Percentiles rank a stretch among this genome's conserved stretches.
Conservation (phyloP, 1,140 invertebrate species). For the Atopsyche davidsoni region DNA sequence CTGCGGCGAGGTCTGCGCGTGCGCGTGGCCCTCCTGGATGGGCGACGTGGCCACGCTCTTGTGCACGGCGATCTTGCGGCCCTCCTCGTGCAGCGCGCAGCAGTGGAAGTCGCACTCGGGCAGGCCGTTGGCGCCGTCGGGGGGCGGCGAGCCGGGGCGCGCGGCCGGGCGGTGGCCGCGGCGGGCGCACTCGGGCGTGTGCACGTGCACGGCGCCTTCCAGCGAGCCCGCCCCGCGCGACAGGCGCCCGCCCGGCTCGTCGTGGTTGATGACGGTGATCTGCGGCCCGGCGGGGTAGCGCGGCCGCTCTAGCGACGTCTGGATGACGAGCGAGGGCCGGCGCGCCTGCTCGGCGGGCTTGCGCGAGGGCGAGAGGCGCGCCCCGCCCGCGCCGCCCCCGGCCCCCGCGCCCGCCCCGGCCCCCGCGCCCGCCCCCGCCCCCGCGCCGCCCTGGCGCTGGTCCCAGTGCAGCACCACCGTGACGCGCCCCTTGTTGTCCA, state of each 20-base stretch:
- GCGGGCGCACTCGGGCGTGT: conserved; percentile 76
- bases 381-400: too few relatives aligned
- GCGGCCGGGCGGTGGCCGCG: conserved; percentile 58
- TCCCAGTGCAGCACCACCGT: conserved; percentile 92
- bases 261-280: conserved; percentile 87
- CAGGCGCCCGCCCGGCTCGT: conserved; percentile 59
- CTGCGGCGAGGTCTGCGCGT: conserved; percentile 56
- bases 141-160: conserved; percentile 50
- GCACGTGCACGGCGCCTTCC: conserved; percentile 70
- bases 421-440: conserved; percentile 47
- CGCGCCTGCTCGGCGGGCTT: conserved; percentile 52
- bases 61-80: conserved; percentile 81
- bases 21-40: conserved; percentile 72
- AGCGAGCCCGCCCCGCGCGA: conserved; percentile 65
- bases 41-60: conserved; percentile 87
- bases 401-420: conserved; percentile 52
- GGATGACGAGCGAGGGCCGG: conserved; percentile 65
- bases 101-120: conserved; percentile 92
- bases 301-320: conserved; percentile 65
- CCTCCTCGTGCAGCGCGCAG: conserved; percentile 87
- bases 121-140: conserved; percentile 50
- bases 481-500: conserved; percentile 91
- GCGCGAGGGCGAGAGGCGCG: conserved; percentile 54
- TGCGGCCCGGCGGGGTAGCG: conserved; percentile 63
- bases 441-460: conserved; percentile 63